Evolutionary conservation across 2,888 invertebrate genomes (phyloP).

Genomic region (Amphipoea oculea): DNA sequence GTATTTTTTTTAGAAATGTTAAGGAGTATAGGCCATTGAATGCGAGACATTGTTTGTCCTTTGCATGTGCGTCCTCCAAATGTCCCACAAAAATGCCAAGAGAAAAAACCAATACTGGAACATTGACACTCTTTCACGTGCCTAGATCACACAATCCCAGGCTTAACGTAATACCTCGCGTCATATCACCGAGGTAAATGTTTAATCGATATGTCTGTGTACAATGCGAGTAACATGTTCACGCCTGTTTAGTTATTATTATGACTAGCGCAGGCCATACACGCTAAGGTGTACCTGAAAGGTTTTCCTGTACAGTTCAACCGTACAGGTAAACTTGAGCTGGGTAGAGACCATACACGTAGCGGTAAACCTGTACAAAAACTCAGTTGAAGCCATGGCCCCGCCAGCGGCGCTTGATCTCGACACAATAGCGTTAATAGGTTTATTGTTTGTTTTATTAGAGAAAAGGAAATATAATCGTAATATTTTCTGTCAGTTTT

Average conservation of each 20-base stretch:
- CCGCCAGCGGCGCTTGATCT: too few relatives aligned
- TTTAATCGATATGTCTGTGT: conserved; percentile 50
- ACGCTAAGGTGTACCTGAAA: too few relatives aligned
- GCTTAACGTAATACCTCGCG: conserved; percentile 25
- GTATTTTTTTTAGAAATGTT: not conserved
- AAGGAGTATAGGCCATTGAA: not conserved
- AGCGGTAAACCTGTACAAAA: too few relatives aligned
- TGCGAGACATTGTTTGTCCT: not conserved
- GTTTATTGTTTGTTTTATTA: too few relatives aligned
- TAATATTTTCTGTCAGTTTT: too few relatives aligned
- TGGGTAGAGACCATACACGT: too few relatives aligned
- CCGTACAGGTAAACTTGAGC: too few relatives aligned
- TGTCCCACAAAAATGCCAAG: not conserved
- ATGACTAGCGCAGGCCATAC: too few relatives aligned
- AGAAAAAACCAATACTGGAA: not conserved
- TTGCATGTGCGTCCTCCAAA: not conserved
- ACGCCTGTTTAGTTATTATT: not conserved
- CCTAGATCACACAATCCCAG: conserved; percentile 31
- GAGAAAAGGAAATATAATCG: too few relatives aligned
- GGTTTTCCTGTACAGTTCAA: too few relatives aligned
- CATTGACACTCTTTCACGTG: conserved; percentile 18
- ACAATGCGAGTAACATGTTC: conserved; percentile 8
- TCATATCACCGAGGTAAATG: conserved; percentile 45
- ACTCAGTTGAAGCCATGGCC: too few relatives aligned
- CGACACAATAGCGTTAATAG: too few relatives aligned